phyloP scores from a whole-genome alignment of 1,140 invertebrate genomes.

The Rhopalosiphum padi region DNA sequence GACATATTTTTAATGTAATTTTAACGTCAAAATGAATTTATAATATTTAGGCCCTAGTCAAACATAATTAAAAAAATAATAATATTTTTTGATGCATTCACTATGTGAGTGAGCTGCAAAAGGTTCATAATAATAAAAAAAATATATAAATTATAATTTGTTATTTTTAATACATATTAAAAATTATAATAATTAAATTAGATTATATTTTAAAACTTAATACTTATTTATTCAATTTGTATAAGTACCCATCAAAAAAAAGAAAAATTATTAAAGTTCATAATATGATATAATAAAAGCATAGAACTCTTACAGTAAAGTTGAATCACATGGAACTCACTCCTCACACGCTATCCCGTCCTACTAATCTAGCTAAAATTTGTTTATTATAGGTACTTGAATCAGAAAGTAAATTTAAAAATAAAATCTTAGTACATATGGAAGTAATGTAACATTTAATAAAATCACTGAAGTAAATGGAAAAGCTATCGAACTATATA shows the following conservation, averaged over 20 bases:
- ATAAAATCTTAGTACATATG: neutral
- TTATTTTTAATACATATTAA: neutral
- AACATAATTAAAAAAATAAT: neutral
- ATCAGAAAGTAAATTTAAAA: neutral
- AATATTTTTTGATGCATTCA: neutral
- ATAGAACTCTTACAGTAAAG: neutral
- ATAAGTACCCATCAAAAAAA: neutral
- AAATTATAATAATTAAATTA: neutral
- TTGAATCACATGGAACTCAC: neutral
- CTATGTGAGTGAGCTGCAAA: neutral
- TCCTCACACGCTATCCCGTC: rapidly evolving
- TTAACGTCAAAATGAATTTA: neutral
- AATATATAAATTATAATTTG: neutral
- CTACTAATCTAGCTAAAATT: neutral
- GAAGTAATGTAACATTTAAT: neutral
- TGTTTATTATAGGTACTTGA: neutral
- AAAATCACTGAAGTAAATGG: neutral
- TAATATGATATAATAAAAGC: neutral
- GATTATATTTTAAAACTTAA: neutral
- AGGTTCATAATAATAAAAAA: neutral
- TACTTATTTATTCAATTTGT: neutral
- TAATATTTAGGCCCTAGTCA: neutral
- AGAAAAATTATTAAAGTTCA: neutral
- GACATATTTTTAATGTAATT: neutral
- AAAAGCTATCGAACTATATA: neutral